Conservation (phyloP, 2,888 invertebrate genomes). For the Gisinianus flammeolus region DNA sequence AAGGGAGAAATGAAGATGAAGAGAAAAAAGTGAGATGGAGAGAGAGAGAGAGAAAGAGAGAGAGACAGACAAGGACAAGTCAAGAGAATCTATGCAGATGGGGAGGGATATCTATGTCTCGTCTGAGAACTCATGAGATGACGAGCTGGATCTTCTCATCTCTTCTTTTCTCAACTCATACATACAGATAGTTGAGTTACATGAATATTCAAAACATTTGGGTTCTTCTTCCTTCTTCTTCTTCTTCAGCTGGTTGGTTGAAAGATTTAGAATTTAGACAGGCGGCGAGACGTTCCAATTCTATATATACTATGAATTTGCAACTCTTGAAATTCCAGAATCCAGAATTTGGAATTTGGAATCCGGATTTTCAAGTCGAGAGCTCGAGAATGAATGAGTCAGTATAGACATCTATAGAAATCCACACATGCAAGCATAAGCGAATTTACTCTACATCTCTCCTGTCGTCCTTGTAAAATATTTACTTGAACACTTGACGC, state of each 20-base stretch:
- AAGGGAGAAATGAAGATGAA: not conserved
- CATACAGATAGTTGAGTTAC: not conserved
- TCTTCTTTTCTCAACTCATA: not conserved
- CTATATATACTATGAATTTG: too few species aligned
- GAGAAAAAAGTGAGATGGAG: not conserved
- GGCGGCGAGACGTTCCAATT: too few species aligned
- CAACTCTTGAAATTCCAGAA: not conserved
- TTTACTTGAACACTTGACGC: constrained; percentile 8
- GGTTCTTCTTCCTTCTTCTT: not conserved
- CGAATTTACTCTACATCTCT: not conserved
- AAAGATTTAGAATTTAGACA: not conserved
- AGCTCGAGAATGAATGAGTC: not conserved
- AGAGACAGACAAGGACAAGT: not conserved
- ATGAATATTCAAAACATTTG: constrained; percentile 16
- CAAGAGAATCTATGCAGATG: constrained; percentile 14
- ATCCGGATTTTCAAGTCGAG: not conserved
- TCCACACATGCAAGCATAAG: too few species aligned
- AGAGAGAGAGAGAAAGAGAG: constrained; percentile 6
- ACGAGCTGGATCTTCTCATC: not conserved
- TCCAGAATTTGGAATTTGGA: not conserved
- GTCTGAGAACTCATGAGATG: not conserved
- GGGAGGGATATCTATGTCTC: not conserved
- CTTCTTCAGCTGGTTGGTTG: not conserved
- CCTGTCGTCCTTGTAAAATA: constrained; percentile 2
- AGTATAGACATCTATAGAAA: too few species aligned